Evolutionary conservation across 2,113 vertebrate genomes (phyloP), one percentile per base, ranked within the genome.

Genomic region (Colius striatus): DNA sequence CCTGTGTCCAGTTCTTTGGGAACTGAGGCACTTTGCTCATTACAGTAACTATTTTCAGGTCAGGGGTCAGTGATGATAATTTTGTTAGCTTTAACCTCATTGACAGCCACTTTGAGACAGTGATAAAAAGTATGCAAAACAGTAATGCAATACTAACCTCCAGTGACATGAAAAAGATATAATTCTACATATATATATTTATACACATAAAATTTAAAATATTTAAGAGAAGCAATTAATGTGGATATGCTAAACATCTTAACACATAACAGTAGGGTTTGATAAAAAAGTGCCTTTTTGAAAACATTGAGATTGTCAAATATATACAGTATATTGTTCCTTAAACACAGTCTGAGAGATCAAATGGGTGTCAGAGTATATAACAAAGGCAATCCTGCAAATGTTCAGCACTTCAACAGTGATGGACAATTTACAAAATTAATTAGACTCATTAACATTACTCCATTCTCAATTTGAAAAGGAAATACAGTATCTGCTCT

Each of bases 341-440:
- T 76, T 58, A 53, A 65, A 63, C 21, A 51, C n/a, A 53, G 43
- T 45, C 48, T 88, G 82, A 75, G 90, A 85, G 63, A 93, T 48
- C 48, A 83, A 53, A 94, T 11, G 45, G 17, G 68, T 68, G 43
- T 26, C 76, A 47, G 21, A 89, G n/a, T 54, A 30, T 6, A 77
- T 23, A 95, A 74, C 88, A 96, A 95, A 94, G 58, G 81, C 62
- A 89, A 66, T 61, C 63, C 25, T 61, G 60, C 38, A 81, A 78
- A 87, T 3, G 41, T 76, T 71, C 57, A 83, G 41, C 19, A 58
- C 27, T 60, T 82, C 43, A 86, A 23, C 54, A 60, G 36, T 47
- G 73, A 78, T n/a, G 47, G 41, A 70, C 66, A 81, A 89, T 79
- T 76, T 77, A 80, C 34, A 80, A 66, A 89, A 94, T 94, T 82